phyloP scores from a whole-genome alignment of 2,888 invertebrate genomes.

The Galerucella nymphaeae region DNA sequence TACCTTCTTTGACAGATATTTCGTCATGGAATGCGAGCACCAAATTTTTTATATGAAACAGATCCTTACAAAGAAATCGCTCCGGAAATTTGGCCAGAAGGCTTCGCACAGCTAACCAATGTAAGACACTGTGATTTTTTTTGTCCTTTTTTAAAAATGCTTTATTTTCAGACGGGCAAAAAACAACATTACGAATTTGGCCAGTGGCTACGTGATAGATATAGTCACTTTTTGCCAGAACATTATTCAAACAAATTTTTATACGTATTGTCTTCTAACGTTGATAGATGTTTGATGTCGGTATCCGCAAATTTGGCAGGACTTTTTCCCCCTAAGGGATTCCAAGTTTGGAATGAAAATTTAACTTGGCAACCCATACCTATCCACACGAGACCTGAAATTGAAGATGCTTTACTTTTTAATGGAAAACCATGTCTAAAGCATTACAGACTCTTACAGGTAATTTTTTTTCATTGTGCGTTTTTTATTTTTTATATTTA shows the following conservation, averaged over 20 bases:
- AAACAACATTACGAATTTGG: conserved; percentile 79
- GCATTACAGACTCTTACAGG: conserved; percentile 31
- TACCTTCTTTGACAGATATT: conserved; percentile 23
- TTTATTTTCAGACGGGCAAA: conserved; percentile 68
- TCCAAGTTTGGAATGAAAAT: conserved; percentile 70
- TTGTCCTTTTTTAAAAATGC: neutral
- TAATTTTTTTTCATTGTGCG: neutral
- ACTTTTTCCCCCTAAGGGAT: conserved; percentile 72
- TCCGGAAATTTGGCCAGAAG: conserved; percentile 33
- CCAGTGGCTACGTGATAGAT: conserved; percentile 76
- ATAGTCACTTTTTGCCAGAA: conserved; percentile 69
- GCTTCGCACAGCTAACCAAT: conserved; percentile 35
- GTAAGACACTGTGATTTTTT: conserved; percentile 27
- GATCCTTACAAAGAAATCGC: conserved; percentile 30
- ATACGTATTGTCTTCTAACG: conserved; percentile 77
- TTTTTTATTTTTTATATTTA: neutral
- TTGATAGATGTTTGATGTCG: conserved; percentile 88
- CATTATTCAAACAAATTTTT: conserved; percentile 69
- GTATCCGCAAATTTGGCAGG: conserved; percentile 83
- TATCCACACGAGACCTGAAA: conserved; percentile 73
- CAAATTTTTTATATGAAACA: conserved; percentile 27
- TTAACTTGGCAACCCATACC: conserved; percentile 81
- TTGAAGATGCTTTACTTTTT: conserved; percentile 66
- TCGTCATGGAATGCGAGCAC: conserved; percentile 39
- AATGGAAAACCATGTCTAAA: conserved; percentile 41